These are phyloP conservation scores for Eulemur mongoz DNA, from an alignment of 2,797 vertebrate genomes.

Conservation along the genomic window DNA sequence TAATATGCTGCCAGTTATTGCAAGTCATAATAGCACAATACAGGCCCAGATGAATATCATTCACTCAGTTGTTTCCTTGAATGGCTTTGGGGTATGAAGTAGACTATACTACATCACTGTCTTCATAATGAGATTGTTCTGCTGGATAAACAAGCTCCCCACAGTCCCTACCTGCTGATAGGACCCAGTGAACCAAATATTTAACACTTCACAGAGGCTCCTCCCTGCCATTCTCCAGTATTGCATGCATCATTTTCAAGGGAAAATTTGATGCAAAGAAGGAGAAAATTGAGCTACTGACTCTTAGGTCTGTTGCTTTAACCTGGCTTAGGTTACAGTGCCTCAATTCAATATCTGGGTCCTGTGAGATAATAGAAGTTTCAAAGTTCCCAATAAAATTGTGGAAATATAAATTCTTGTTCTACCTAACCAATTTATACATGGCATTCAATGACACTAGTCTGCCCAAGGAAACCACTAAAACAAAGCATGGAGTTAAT, in stretches of 20 bases:
- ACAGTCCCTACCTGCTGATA: slow-evolving; percentile 76
- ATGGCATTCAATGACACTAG: slow-evolving; percentile 47
- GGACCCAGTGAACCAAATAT: slow-evolving; percentile 75
- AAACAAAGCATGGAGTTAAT: slow-evolving; percentile 42
- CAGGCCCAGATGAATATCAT: slow-evolving; percentile 68
- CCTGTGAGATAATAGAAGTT: slow-evolving; percentile 69
- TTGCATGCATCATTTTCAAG: slow-evolving; percentile 65
- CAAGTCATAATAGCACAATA: slow-evolving; percentile 74
- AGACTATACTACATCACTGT: slow-evolving; percentile 80
- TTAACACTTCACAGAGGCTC: slow-evolving; percentile 72
- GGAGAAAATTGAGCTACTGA: slow-evolving; percentile 77
- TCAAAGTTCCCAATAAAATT: slow-evolving; percentile 58
- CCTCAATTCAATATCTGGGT: slow-evolving; percentile 72
- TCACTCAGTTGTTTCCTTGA: slow-evolving; percentile 78
- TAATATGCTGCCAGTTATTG: slow-evolving; percentile 79
- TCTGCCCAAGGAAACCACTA: slow-evolving; percentile 24
- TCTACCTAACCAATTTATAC: slow-evolving; percentile 66
- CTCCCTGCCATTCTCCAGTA: slow-evolving; percentile 72
- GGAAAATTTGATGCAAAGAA: slow-evolving; percentile 78
- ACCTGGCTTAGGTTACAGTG: slow-evolving; percentile 69
- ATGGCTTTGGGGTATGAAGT: slow-evolving; percentile 77
- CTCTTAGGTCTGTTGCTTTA: slow-evolving; percentile 57
- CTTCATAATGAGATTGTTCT: slow-evolving; percentile 79
- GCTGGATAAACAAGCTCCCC: slow-evolving; percentile 78
- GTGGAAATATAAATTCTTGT: slow-evolving; percentile 71